Evolutionary conservation across 2,888 invertebrate genomes (phyloP), one percentile per base, ranked within the genome.

Genomic region (Dioctria rufipes): DNA sequence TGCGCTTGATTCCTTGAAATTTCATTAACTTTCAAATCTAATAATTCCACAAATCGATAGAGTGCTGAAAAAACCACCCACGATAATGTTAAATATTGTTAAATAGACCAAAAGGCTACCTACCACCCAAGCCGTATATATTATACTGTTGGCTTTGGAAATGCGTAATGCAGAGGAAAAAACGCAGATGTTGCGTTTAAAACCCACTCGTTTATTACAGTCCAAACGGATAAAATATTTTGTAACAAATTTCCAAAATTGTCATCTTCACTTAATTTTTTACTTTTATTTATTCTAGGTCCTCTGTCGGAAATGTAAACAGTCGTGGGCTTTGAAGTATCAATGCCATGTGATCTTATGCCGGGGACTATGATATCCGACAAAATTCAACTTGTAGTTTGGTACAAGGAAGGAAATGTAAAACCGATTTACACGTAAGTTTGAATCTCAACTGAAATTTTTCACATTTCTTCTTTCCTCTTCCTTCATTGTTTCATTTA

Each of bases 341-440:
- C 93, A 85, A 90, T 96, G 81, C 94, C 95, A 2, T 96, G 95
- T 90, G 94, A 94, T 90, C 92, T 95, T 84, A 92, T 93, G 81
- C 93, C 95, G 0, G 92, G 93, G 3, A 90, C 93, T 9, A 86
- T 86, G 85, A 86, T 86, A 69, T 80, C 81, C 73, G 95, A 95
- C 88, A 93, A 93, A 86, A 93, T 95, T 84, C 93, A 92, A 67
- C 91, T 95, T 81, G 94, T 95, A 87, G 93, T 95, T 87, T 96
- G 95, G n/a, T 95, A 95, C 90, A 94, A 94, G 87, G 94, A 94
- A 85, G 93, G 93, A 1, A 92, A 92, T 83, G 91, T 92, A 37
- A 91, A 92, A 60, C 94, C 94, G 49, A 94, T 94, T 85, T 94
- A 94, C 89, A 93, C 93, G 94, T 94, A 88, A 92, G 92, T 91